These are phyloP conservation scores for Teleogryllus occipitalis DNA, from an alignment of 1,140 invertebrate species.

Conservation along the genomic window DNA sequence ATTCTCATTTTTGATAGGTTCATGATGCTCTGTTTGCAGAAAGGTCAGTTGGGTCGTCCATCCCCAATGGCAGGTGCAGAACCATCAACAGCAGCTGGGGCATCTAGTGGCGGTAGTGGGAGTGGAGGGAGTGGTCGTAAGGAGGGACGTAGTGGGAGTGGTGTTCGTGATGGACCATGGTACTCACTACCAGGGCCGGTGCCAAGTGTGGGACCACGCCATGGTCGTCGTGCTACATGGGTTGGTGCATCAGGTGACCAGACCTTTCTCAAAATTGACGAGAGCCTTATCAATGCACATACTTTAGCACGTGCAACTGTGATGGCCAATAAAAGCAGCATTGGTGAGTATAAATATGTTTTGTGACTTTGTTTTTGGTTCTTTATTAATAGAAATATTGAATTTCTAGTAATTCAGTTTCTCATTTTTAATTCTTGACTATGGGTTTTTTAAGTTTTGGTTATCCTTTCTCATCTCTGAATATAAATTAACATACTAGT, in stretches of 20 bases:
- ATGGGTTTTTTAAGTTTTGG: too few relatives aligned
- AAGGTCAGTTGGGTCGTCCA: conserved; percentile 78
- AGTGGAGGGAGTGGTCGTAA: conserved; percentile 24
- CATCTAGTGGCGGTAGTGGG: not conserved
- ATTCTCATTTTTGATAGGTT: too few relatives aligned
- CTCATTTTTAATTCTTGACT: too few relatives aligned
- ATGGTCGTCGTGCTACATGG: conserved; percentile 82
- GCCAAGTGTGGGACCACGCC: conserved; percentile 64
- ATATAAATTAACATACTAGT: too few relatives aligned
- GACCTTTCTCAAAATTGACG: conserved; percentile 90
- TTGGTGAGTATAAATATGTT: conserved; percentile 50
- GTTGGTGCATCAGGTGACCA: conserved; percentile 89
- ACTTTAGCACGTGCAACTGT: conserved; percentile 78
- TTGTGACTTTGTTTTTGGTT: too few relatives aligned
- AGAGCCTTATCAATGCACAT: conserved; percentile 81
- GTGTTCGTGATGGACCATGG: conserved; percentile 48
- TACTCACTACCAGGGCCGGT: conserved; percentile 73
- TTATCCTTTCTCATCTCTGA: too few relatives aligned
- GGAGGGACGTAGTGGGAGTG: conserved; percentile 24
- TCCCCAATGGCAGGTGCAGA: conserved; percentile 28
- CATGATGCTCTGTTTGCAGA: conserved; percentile 44
- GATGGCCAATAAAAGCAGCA: conserved; percentile 76
- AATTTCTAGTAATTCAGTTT: too few relatives aligned
- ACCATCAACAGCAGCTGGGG: not conserved
- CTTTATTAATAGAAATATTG: too few relatives aligned